Evolutionary conservation across 2,888 invertebrate species (phyloP).

Genomic region (Oligia latruncula): DNA sequence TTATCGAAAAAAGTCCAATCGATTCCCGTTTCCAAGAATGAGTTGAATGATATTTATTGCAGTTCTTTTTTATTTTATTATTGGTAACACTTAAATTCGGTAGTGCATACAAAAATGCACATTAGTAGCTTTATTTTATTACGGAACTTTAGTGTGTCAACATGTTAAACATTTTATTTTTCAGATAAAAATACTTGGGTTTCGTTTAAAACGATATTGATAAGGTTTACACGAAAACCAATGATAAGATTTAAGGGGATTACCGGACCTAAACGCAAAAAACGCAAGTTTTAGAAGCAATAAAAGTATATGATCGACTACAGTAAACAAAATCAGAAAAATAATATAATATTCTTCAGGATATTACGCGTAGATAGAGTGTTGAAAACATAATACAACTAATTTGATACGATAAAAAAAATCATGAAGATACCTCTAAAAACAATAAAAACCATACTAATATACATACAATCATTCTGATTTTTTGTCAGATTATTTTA

Average conservation of each 20-base stretch:
- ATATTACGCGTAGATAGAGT: too few species aligned
- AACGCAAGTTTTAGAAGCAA: too few species aligned
- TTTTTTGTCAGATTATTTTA: too few species aligned
- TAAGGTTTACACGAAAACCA: constrained; percentile 32
- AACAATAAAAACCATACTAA: too few species aligned
- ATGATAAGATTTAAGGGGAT: background rate
- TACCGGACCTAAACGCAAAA: too few species aligned
- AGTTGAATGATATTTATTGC: constrained; percentile 42
- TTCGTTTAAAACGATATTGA: constrained; percentile 11
- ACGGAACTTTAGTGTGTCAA: constrained; percentile 37
- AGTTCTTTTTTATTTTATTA: constrained; percentile 37
- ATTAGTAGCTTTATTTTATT: constrained; percentile 61
- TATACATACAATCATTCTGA: too few species aligned
- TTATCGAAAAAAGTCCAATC: constrained; percentile 40
- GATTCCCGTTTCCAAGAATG: constrained; percentile 54
- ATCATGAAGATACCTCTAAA: too few species aligned
- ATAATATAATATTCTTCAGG: too few species aligned
- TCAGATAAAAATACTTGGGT: constrained; percentile 18
- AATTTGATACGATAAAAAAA: too few species aligned
- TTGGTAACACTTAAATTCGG: constrained; percentile 51
- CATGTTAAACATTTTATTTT: constrained; percentile 39
- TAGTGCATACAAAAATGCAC: constrained; percentile 46
- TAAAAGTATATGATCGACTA: too few species aligned
- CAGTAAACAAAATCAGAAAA: too few species aligned
- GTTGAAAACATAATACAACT: too few species aligned